Base-by-base conservation (phyloP, 2,888 invertebrate species). In the Drosophila anomalipes region DNA sequence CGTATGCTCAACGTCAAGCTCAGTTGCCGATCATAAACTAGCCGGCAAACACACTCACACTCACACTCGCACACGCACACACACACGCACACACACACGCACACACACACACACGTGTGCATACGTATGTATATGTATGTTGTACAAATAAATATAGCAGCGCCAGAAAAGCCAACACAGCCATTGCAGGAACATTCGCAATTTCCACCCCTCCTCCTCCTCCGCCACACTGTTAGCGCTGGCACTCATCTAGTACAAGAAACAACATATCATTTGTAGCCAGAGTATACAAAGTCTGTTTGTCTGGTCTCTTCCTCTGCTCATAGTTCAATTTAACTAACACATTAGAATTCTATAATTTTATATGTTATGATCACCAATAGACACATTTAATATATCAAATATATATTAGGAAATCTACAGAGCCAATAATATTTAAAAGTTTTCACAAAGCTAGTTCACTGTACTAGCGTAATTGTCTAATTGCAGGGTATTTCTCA, bases 21-120 rank as follows among this genome's bases (percentile, higher is more conserved):
- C 88, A 86, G 82, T 89, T 72, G 78, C 79, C 77, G 82, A 87
- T 87, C 87, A 87, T 86, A 86, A 89, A 89, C 85, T 83, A 85
- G 70, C 72, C 49, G 61, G 51, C 77, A 78, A 73, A 60, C 57
- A 52, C 71, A 32, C 67, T 56, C 37, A 53, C 56, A 52, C 49
- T 19, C 51, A 47, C 53, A 64, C 51, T 52, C 39, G 41, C 56
- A 51, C 52, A 16, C 41, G 59, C 52, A 61, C 41, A 61, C 26
- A 56, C 35, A 62, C 57, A 33, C 71, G 22, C 67, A 49, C 37
- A 51, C 56, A 41, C 44, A n/a, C 47, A 63, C 54, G 64, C 51
- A 59, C 39, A 57, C 56, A 51, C 59, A 67, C 75, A 49, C 51
- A 47, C 30, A 32, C 56, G 71, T 47, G 58, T 44, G 58, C 41